phyloP scores from a whole-genome alignment of 2,113 vertebrate species.

The Alexandromys fortis region DNA sequence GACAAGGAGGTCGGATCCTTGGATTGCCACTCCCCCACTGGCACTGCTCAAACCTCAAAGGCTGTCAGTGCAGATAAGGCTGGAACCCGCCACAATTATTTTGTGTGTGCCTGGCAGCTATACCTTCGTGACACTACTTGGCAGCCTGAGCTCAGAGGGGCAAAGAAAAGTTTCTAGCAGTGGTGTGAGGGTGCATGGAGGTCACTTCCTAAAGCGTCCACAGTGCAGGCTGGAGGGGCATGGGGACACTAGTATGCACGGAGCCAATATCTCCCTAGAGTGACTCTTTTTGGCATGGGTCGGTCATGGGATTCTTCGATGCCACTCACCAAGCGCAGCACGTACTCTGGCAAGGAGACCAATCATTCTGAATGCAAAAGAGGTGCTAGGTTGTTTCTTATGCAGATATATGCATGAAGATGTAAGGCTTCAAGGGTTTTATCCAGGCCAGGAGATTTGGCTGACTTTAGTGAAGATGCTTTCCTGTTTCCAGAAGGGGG shows the following conservation, averaged over 20 bases:
- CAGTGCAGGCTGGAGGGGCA: too few relatives aligned
- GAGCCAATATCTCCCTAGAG: not conserved
- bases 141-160: not conserved
- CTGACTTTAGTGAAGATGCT: not conserved
- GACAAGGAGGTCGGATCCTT: not conserved
- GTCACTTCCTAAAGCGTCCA: not conserved
- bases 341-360: not conserved
- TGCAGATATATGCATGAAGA: slow-evolving; percentile 32
- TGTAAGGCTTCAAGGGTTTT: not conserved
- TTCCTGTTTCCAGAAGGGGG: not conserved
- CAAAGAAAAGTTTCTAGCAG: not conserved
- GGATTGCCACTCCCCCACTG: not conserved
- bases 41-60: not conserved
- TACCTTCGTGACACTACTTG: not conserved
- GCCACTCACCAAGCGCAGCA: accelerated
- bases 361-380: not conserved
- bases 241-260: not conserved
- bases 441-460: not conserved
- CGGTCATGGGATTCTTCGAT: not conserved
- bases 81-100: accelerated
- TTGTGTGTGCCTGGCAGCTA: not conserved
- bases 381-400: not conserved
- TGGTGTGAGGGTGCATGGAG: not conserved
- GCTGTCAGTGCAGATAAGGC: too few relatives aligned
- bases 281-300: not conserved